These are phyloP conservation scores for Ophioderma brevispina DNA, from an alignment of 35 echinoderm and acorn worm genomes.

Conservation along the genomic window DNA sequence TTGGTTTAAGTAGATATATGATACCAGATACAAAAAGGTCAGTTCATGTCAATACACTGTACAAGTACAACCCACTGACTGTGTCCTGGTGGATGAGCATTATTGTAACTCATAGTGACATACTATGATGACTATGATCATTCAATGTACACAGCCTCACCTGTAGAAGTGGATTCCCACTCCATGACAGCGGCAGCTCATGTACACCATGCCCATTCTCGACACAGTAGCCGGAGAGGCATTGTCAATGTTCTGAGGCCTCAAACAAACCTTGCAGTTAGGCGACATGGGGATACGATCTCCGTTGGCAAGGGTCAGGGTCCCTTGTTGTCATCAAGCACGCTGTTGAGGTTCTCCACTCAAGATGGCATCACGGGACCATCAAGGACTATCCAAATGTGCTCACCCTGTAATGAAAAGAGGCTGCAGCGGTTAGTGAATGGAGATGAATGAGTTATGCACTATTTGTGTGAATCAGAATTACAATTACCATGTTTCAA, in stretches of 20 bases:
- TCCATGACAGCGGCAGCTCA: constrained; percentile 98
- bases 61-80: not conserved
- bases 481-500: too few species aligned
- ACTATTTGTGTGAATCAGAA: too few species aligned
- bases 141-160: too few species aligned
- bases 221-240: constrained; percentile 96
- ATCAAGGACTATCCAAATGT: constrained; percentile 98
- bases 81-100: too few species aligned
- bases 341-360: constrained; percentile 98
- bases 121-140: not conserved
- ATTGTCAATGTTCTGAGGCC: constrained; percentile 98
- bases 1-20: too few species aligned
- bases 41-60: too few species aligned
- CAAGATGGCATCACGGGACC: constrained; percentile 98
- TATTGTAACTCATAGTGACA: not conserved
- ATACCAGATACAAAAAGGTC: not conserved
- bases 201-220: constrained; percentile 96
- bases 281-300: constrained; percentile 98
- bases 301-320: constrained; percentile 93
- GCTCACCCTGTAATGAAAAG: constrained; percentile 64
- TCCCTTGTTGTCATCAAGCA: constrained; percentile 98
- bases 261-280: constrained; percentile 90
- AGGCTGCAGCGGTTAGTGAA: too few species aligned
- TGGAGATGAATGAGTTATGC: too few species aligned
- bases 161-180: constrained; percentile 84